Conservation (phyloP, 2,113 vertebrate species). For the Gulo gulo region DNA sequence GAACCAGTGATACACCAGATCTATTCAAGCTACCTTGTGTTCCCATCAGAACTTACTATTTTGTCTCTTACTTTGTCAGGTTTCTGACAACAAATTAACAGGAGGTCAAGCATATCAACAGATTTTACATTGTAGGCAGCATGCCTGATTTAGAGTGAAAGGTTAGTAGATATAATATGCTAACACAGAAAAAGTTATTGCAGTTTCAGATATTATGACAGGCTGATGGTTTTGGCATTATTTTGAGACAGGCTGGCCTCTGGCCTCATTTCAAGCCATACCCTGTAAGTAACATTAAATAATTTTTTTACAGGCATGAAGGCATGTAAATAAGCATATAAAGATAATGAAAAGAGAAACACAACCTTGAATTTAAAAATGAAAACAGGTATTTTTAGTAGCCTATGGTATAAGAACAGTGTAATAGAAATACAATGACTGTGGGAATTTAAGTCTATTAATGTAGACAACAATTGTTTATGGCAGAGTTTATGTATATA, state of each 20-base stretch:
- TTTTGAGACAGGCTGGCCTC: background rate
- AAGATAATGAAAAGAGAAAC: constrained; percentile 33
- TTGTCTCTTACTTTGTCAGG: background rate
- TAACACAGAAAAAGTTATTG: constrained; percentile 9
- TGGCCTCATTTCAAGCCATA: background rate
- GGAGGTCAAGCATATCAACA: background rate
- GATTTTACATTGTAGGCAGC: background rate
- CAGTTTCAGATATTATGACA: constrained; percentile 7
- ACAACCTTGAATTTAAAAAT: background rate
- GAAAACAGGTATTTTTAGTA: constrained; percentile 17
- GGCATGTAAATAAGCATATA: background rate
- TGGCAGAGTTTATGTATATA: background rate
- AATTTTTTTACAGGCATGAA: background rate
- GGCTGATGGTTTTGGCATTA: background rate
- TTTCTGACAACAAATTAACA: constrained; percentile 49
- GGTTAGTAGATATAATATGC: background rate
- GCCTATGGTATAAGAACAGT: background rate
- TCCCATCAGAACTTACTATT: background rate
- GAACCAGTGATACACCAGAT: background rate
- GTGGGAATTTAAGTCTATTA: background rate
- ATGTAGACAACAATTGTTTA: background rate
- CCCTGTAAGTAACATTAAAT: background rate
- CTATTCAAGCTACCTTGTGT: background rate
- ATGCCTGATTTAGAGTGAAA: background rate
- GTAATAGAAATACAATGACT: background rate